Evolutionary conservation across 2,888 invertebrate species (phyloP).

Genomic region (Caenorhabditis zanzibari): DNA sequence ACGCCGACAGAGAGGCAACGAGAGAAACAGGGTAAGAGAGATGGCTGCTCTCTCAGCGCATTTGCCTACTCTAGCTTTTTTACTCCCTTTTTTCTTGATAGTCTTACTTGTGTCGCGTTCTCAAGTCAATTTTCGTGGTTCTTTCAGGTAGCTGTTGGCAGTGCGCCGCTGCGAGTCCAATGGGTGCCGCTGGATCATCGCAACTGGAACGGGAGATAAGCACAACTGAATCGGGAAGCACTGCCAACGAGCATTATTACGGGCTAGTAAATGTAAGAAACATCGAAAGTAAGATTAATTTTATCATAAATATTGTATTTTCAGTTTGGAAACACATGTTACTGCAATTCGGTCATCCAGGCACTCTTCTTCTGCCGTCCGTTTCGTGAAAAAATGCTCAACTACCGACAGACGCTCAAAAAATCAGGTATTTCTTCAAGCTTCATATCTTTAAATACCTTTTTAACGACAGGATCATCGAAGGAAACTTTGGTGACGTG

Average conservation of each 20-base stretch:
- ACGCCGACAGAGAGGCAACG: slow-evolving; percentile 22
- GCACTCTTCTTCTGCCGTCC: slow-evolving; percentile 99
- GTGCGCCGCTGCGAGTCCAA: slow-evolving; percentile 83
- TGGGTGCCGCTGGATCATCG: slow-evolving; percentile 99
- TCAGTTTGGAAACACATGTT: slow-evolving; percentile 98
- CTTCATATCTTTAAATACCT: neutral
- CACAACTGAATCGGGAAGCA: slow-evolving; percentile 94
- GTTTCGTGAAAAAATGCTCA: slow-evolving; percentile 97
- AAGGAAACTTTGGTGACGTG: slow-evolving; percentile 98
- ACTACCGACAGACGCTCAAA: slow-evolving; percentile 89
- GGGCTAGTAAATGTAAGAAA: slow-evolving; percentile 96
- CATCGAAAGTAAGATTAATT: neutral
- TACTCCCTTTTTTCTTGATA: slow-evolving; percentile 16
- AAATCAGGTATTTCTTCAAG: slow-evolving; percentile 77
- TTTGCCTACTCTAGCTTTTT: slow-evolving; percentile 15
- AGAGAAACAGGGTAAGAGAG: slow-evolving; percentile 23
- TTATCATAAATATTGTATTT: slow-evolving; percentile 61
- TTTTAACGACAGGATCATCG: slow-evolving; percentile 79
- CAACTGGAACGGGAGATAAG: slow-evolving; percentile 97
- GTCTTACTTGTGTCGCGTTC: slow-evolving; percentile 7
- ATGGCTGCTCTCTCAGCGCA: slow-evolving; percentile 25
- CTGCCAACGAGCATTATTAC: slow-evolving; percentile 99
- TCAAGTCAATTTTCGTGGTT: neutral
- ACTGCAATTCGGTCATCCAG: slow-evolving; percentile 99
- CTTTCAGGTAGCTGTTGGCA: slow-evolving; percentile 28